phyloP scores from a whole-genome alignment of 2,113 vertebrate species.

The Menidia beryllina region DNA sequence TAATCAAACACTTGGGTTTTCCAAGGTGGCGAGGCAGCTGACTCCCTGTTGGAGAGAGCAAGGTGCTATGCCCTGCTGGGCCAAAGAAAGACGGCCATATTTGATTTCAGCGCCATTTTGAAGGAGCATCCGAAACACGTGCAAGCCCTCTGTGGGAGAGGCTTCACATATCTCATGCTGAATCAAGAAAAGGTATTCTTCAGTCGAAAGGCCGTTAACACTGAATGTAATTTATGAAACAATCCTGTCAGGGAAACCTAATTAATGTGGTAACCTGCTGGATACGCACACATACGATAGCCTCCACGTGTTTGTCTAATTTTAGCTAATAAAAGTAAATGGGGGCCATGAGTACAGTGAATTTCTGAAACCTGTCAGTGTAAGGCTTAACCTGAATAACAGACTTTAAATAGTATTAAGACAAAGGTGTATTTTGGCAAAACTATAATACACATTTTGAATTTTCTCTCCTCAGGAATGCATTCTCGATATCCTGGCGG shows the following conservation, averaged over 20 bases:
- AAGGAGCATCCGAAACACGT: conserved; percentile 84
- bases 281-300: no score
- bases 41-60: conserved; percentile 89
- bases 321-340: no score
- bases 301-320: no score
- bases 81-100: conserved; percentile 92
- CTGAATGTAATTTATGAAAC: not conserved
- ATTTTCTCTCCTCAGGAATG: conserved; percentile 82
- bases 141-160: conserved; percentile 89
- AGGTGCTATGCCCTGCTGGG: conserved; percentile 89
- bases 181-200: conserved; percentile 88
- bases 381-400: not conserved
- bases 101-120: conserved; percentile 89
- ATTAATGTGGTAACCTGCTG: no score
- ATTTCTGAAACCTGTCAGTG: no score
- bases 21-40: conserved; percentile 83
- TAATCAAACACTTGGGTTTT: not conserved
- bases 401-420: no score
- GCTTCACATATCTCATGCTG: conserved; percentile 87
- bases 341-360: no score
- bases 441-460: fast-evolving
- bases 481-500: conserved; percentile 83
- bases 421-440: not conserved
- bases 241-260: not conserved
- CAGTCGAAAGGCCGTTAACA: not conserved